A percentile compares a stretch with the other conserved stretches of the same genome.
Evolutionary conservation across 2,888 invertebrate genomes (phyloP).

Genomic region (Caradrina clavipalpis): DNA sequence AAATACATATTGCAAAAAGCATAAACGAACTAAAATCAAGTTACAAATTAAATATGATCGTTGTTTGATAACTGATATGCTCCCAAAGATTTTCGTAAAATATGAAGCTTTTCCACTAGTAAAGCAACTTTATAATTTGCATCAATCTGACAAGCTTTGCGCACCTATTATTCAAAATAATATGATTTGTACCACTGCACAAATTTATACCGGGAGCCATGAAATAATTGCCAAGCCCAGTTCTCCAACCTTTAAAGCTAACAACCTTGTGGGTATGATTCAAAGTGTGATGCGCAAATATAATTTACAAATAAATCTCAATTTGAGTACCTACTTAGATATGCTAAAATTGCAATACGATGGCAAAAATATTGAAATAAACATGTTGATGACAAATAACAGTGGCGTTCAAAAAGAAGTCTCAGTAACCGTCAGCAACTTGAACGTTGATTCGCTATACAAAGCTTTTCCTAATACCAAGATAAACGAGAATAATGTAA

Average conservation of each 20-base stretch:
- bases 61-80: constrained; percentile 41
- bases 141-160: constrained; percentile 3
- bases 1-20: constrained; percentile 21
- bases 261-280: constrained; percentile 46
- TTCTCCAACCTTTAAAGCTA: constrained; percentile 26
- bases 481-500: background rate
- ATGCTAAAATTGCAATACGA: constrained; percentile 40
- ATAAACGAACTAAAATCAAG: background rate
- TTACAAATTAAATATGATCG: constrained; percentile 24
- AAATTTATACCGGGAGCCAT: constrained; percentile 60
- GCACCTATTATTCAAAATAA: constrained; percentile 15
- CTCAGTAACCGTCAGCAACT: constrained; percentile 29
- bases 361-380: constrained; percentile 34
- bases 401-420: constrained; percentile 26
- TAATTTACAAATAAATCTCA: constrained; percentile 38
- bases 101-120: constrained; percentile 8
- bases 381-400: constrained; percentile 29
- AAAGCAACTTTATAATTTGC: constrained; percentile 6
- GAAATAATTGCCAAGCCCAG: too few relatives aligned
- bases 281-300: constrained; percentile 41
- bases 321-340: constrained; percentile 38
- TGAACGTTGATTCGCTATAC: constrained; percentile 36
- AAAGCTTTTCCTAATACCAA: constrained; percentile 24
- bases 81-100: constrained; percentile 37
- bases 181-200: constrained; percentile 63